Evolutionary conservation across 2,113 vertebrate species (phyloP), one percentile per base, ranked within the genome.

Genomic region (Parus major): DNA sequence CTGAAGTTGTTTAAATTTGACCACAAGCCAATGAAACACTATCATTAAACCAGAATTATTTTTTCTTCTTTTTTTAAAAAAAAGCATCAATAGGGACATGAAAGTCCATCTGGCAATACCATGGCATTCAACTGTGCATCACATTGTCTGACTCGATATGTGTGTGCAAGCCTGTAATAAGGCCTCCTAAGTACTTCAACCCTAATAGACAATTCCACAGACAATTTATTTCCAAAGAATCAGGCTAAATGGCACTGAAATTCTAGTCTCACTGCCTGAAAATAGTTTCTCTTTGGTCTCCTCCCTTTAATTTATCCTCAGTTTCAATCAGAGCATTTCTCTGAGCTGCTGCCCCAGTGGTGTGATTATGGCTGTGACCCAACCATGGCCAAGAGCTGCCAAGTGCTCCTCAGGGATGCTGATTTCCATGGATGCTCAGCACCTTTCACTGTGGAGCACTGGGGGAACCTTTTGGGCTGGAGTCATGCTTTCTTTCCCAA

Each of bases 221-320:
- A 73, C 42, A 49, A 55, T 65, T 52, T 65, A 56, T 94, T 97
- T 96, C 87, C 46, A 82, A 85, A 81, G 60, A 88, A 71, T 84
- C 31, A 31, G 75, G 69, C 68, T 93, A 88, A 84, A 90, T 10
- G 39, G 63, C 91, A 42, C 79, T 80, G 61, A 92, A 90, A 92
- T 69, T 88, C 47, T 73, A 73, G 68, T 75, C 66, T 82, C 0
- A 0, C 33, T 63, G 14, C 82, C 79, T 91, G 79, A 92, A 97
- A 95, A 97, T 78, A 97, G 91, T 75, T 95, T 90, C n/a, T 86
- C 84, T 93, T 93, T 77, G 52, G 83, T 88, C 75, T 57, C n/a
- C 39, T 84, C 93, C 76, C 93, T 98, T 88, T 97, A 94, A 97
- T 97, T 95, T 96, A 70, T 72, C 42, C 63, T 86, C 71, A 73